These are phyloP conservation scores for Sterna hirundo DNA, from an alignment of 2,113 vertebrate species.

Conservation along the genomic window DNA sequence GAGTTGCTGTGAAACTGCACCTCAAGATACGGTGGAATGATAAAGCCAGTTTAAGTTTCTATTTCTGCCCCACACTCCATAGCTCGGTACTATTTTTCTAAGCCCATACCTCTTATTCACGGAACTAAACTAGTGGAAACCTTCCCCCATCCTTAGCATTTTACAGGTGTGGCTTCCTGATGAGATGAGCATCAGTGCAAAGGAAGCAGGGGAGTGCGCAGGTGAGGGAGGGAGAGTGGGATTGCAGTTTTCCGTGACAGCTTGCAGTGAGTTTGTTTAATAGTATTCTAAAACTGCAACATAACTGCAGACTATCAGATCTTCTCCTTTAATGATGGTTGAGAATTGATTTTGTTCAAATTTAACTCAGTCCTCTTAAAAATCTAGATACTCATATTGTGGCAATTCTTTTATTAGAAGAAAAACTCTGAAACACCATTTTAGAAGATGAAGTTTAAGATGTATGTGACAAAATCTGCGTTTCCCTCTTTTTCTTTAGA, in stretches of 20 bases:
- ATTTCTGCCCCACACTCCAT: not conserved
- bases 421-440: not conserved
- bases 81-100: not conserved
- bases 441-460: not conserved
- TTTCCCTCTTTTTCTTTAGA: constrained; percentile 68
- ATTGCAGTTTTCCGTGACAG: not conserved
- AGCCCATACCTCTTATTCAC: not conserved
- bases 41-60: not conserved
- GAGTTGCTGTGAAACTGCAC: not conserved
- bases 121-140: not conserved
- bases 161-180: not conserved
- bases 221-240: not conserved
- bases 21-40: not conserved
- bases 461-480: not conserved
- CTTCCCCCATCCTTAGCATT: not conserved
- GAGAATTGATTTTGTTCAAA: not conserved
- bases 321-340: not conserved
- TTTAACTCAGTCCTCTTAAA: not conserved
- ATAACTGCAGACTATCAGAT: not conserved
- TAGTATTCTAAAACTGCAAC: not conserved
- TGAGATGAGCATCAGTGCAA: not conserved
- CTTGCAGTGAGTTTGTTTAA: not conserved
- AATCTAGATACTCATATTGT: not conserved
- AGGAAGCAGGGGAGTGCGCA: rapidly evolving
- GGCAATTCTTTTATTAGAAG: not conserved